Conservation (phyloP, 2,113 vertebrate genomes). For the Anser brachyrhynchus region DNA sequence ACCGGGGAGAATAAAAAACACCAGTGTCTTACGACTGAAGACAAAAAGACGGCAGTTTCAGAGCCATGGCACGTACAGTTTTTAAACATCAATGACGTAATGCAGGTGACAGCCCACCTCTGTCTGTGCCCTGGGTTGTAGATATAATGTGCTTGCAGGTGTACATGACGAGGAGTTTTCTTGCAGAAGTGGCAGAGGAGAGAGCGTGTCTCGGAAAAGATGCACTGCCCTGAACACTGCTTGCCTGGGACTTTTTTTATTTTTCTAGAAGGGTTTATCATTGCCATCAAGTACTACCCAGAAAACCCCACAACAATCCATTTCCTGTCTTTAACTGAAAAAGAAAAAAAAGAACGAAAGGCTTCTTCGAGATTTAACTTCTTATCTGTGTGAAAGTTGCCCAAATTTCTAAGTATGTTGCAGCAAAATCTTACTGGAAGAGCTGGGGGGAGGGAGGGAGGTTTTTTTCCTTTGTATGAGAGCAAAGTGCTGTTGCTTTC, state of each 20-base stretch:
- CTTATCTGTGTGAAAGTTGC: constrained; percentile 66
- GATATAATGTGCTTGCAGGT: fast-evolving
- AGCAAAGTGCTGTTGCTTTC: constrained; percentile 88
- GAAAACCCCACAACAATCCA: not conserved
- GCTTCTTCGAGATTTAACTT: constrained; percentile 61
- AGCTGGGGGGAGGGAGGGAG: not conserved
- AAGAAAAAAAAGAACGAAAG: not conserved
- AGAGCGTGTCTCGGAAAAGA: not conserved
- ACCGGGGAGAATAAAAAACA: not conserved
- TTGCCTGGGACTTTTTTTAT: not conserved
- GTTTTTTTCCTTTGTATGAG: constrained; percentile 80
- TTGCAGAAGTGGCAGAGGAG: not conserved
- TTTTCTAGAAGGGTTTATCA: constrained; percentile 38
- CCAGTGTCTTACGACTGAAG: not conserved
- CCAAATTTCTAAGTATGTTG: constrained; percentile 65
- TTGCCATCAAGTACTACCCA: constrained; percentile 2
- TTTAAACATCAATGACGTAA: fast-evolving
- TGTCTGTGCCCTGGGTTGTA: not conserved
- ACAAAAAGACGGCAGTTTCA: fast-evolving
- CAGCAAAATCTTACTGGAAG: constrained; percentile 46
- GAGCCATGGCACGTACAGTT: not conserved
- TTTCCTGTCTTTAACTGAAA: not conserved
- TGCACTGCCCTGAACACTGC: not conserved
- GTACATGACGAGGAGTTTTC: fast-evolving
- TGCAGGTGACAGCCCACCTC: fast-evolving